Evolutionary conservation across 2,797 vertebrate genomes (phyloP).

Genomic region (Acanthurus lineatus): DNA sequence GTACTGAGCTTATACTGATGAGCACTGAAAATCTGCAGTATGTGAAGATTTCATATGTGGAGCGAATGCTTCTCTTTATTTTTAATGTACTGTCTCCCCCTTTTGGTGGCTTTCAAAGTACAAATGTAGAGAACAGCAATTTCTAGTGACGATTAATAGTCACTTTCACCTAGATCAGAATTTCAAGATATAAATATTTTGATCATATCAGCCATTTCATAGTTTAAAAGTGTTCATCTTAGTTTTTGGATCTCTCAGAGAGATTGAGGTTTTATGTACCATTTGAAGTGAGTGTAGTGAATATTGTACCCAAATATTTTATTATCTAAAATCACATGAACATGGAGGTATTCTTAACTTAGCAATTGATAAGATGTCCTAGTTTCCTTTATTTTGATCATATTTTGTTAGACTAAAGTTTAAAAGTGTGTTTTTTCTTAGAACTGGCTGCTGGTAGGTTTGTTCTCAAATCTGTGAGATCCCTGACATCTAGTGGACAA

Average conservation of each 20-base stretch:
- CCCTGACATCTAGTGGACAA: slow-evolving; percentile 81
- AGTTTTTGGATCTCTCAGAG: neutral
- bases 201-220: neutral
- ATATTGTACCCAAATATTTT: neutral
- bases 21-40: slow-evolving; percentile 5
- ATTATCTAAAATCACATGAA: neutral
- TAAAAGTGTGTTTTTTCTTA: neutral
- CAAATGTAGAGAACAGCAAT: neutral
- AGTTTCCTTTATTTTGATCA: neutral
- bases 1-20: slow-evolving; percentile 4
- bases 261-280: neutral
- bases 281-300: neutral
- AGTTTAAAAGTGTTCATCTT: neutral
- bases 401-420: slow-evolving; percentile 6
- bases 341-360: neutral
- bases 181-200: neutral
- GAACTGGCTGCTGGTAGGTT: neutral
- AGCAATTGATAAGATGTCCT: neutral
- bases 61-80: slow-evolving; percentile 33
- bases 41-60: slow-evolving; percentile 11
- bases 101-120: slow-evolving; percentile 57
- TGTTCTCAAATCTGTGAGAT: slow-evolving; percentile 48
- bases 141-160: neutral
- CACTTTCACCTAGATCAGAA: neutral
- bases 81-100: slow-evolving; percentile 79